Evolutionary conservation across 1,140 invertebrate genomes (phyloP).

Genomic region (Acyrthosiphon pisum): DNA sequence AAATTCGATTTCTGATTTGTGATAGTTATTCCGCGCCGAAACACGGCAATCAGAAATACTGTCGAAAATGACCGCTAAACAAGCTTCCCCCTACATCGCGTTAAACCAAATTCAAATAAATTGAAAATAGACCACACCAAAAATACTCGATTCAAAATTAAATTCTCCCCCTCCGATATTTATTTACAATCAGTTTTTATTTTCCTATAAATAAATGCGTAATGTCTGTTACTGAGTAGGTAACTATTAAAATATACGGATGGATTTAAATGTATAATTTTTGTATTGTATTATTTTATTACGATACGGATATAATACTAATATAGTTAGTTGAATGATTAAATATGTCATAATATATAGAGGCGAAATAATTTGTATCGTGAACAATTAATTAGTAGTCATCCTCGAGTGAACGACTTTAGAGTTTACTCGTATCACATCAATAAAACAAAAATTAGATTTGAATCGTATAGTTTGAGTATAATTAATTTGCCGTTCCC

Average conservation of each 20-base stretch:
- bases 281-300: neutral
- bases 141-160: neutral
- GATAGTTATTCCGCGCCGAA: neutral
- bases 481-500: conserved; percentile 25
- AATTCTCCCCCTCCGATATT: neutral
- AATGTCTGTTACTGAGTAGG: neutral
- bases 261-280: neutral
- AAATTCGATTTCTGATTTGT: neutral
- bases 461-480: neutral
- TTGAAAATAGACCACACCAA: neutral
- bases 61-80: neutral
- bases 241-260: neutral
- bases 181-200: neutral
- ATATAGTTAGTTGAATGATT: neutral
- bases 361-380: neutral
- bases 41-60: neutral
- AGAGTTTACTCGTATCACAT: neutral
- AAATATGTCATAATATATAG: neutral
- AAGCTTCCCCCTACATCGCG: neutral
- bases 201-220: neutral
- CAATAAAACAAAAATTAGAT: conserved; percentile 6
- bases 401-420: neutral
- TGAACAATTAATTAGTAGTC: neutral
- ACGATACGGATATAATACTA: neutral
- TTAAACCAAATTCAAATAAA: neutral